Conservation (phyloP, 1,140 invertebrate species). For the Amphibalanus amphitrite region DNA sequence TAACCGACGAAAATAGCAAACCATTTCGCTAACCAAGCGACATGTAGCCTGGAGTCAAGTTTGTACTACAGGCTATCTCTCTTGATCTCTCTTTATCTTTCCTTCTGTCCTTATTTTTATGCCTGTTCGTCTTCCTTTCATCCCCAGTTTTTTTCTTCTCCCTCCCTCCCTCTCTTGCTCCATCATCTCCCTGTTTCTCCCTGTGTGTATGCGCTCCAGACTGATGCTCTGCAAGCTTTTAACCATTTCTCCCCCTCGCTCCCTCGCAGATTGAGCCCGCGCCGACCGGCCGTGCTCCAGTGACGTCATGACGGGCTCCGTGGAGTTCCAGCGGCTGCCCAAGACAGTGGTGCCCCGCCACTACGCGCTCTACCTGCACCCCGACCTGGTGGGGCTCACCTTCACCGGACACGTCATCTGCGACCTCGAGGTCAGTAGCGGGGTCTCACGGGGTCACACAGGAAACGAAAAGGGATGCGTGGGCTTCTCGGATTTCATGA, state of each 20-base stretch:
- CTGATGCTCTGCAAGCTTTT: not conserved
- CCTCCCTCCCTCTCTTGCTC: too few species aligned
- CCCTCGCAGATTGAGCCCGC: not conserved
- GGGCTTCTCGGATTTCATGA: too few species aligned
- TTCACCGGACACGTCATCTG: slow-evolving; percentile 2
- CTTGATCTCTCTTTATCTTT: too few species aligned
- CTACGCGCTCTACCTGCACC: not conserved
- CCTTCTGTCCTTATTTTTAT: too few species aligned
- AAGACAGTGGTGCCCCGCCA: not conserved
- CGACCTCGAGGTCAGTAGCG: not conserved
- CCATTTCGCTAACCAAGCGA: too few species aligned
- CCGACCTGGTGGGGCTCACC: not conserved
- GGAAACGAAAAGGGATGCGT: too few species aligned
- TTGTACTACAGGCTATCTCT: too few species aligned
- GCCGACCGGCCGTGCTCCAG: not conserved
- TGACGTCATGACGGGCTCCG: not conserved
- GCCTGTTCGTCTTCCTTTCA: too few species aligned
- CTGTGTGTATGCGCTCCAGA: not conserved
- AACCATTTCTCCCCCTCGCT: not conserved
- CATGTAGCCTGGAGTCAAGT: too few species aligned
- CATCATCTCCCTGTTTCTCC: not conserved
- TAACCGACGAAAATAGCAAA: too few species aligned
- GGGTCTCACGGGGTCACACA: too few species aligned
- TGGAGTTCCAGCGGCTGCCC: not conserved
- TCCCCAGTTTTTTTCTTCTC: too few species aligned